Percentiles rank a stretch among this genome's conserved stretches.
Conservation (phyloP, 2,113 vertebrate species). For the Camelus dromedarius region DNA sequence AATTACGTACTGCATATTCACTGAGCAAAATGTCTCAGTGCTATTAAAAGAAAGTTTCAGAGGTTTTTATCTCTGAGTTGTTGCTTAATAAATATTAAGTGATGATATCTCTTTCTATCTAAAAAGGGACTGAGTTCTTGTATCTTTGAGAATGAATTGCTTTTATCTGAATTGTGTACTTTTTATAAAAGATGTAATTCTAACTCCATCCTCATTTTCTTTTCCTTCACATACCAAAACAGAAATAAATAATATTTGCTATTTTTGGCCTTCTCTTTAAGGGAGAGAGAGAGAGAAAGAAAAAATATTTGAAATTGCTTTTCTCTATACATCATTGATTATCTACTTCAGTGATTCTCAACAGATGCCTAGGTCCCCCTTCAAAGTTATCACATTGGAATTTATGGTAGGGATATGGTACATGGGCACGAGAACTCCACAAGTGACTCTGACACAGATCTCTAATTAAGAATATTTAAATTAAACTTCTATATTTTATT, state of each 20-base stretch:
- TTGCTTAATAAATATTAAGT: neutral
- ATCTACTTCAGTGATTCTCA: neutral
- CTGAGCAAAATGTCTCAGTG: neutral
- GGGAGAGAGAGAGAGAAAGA: neutral
- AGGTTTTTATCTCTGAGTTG: neutral
- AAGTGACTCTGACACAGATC: neutral
- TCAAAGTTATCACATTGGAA: neutral
- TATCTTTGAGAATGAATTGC: slow-evolving; percentile 2
- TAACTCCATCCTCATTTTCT: neutral
- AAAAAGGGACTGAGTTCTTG: neutral
- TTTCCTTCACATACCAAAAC: neutral
- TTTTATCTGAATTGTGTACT: slow-evolving; percentile 3
- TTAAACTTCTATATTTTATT: neutral
- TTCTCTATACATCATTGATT: neutral
- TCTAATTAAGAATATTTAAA: neutral
- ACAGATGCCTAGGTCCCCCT: neutral
- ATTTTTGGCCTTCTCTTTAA: neutral
- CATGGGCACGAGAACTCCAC: neutral
- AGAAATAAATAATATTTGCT: neutral
- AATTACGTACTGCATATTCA: neutral
- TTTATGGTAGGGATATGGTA: neutral
- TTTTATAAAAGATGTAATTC: neutral
- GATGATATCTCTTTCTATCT: neutral
- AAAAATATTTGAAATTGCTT: neutral
- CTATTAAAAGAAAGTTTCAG: neutral